These are phyloP conservation scores for Entomobrya multifasciata DNA, from an alignment of 2,888 invertebrate species.

Conservation along the genomic window DNA sequence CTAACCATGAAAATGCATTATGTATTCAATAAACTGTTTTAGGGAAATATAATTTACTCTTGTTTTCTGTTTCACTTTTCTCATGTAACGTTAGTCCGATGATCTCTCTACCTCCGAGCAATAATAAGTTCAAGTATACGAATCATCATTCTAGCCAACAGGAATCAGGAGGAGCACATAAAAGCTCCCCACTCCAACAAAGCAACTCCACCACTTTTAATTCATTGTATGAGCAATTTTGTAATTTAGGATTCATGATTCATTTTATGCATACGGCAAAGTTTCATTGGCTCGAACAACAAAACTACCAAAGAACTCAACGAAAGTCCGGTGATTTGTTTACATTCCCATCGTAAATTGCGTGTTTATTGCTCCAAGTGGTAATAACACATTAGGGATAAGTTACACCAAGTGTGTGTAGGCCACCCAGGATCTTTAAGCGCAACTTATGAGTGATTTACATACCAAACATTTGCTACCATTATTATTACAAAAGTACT, in stretches of 20 bases:
- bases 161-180: conserved; percentile 1
- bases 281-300: conserved; percentile 39
- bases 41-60: conserved; percentile 5
- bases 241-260: conserved; percentile 13
- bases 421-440: conserved; percentile 64
- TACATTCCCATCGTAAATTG: conserved; percentile 66
- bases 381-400: conserved; percentile 65
- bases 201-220: conserved; percentile 30
- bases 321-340: conserved; percentile 64
- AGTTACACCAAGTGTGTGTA: conserved; percentile 49
- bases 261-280: conserved; percentile 14
- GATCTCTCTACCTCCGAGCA: conserved; percentile 15
- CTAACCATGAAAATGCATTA: background rate
- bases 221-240: conserved; percentile 30
- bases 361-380: conserved; percentile 67
- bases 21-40: too few species aligned
- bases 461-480: conserved; percentile 57
- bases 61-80: background rate
- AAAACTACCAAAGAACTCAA: background rate
- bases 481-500: conserved; percentile 40
- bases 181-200: background rate
- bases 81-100: background rate
- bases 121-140: conserved; percentile 3
- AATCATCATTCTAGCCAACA: conserved; percentile 33
- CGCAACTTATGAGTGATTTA: conserved; percentile 63